Base-by-base conservation (phyloP, 2,797 vertebrate genomes). In the Acanthis flammea region DNA sequence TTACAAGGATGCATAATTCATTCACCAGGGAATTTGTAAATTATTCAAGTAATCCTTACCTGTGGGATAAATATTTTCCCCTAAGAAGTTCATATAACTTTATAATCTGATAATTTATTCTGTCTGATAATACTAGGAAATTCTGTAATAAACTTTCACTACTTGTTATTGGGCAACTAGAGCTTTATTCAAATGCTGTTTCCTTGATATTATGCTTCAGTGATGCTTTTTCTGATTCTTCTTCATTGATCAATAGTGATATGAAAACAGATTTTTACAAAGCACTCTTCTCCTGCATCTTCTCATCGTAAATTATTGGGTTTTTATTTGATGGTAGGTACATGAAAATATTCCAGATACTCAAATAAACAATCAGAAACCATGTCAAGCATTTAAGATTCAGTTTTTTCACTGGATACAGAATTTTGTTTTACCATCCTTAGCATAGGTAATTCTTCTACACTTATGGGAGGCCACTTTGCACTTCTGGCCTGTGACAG, bases 31-130 rank as follows among this genome's bases (percentile, higher is more conserved):
- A 88, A 72, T 85, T 54, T 80, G 5, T 81, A 70, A 93, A 60
- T 87, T 91, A 45, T 91, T 93, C 57, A 33, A 33, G 44, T 93
- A 82, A 94, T 92, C 75, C 57, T 88, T 66, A 94, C 66, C 83
- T 81, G 72, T 86, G 35, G 58, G 75, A 67, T 92, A 95, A 94
- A 88, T 92, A 74, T 58, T 79, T 42, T 73, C 77, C 80, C 60
- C 60, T 81, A 92, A 81, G 6, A 68, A 53, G 79, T 4, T 1
- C n/a, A 66, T 84, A 41, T 55, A 71, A 31, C 39, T 88, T 41
- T 86, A 58, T 80, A 94, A 92, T 95, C 81, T 88, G 78, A 65
- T 91, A 55, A 90, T 66, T 75, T 88, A 42, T 75, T 91, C 68
- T 31, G 76, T 82, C 23, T 57, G 37, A 39, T 31, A 75, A 25